Conservation (phyloP, 1,140 invertebrate species). For the Drosophila arizonae region DNA sequence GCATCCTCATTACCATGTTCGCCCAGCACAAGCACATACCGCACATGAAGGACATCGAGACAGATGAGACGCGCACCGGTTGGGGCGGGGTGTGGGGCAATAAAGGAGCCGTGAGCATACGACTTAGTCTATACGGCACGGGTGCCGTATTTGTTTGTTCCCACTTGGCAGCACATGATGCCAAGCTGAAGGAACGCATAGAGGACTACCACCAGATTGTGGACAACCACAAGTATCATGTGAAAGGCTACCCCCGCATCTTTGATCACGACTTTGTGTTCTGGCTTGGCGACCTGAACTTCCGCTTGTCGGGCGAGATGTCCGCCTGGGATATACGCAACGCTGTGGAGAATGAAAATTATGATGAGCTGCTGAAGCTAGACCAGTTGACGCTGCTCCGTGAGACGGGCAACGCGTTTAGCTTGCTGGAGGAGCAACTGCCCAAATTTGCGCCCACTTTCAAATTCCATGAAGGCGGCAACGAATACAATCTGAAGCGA, state of each 20-base stretch:
- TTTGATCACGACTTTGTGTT: conserved; percentile 97
- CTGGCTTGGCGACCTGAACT: conserved; percentile 98
- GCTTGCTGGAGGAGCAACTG: conserved; percentile 88
- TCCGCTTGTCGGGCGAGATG: conserved; percentile 88
- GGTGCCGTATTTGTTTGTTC: conserved; percentile 94
- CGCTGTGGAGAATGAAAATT: conserved; percentile 87
- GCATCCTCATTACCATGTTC: conserved; percentile 90
- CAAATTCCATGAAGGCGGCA: conserved; percentile 89
- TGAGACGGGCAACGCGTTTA: conserved; percentile 89
- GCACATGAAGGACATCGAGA: conserved; percentile 91
- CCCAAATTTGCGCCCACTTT: conserved; percentile 94
- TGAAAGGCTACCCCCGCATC: conserved; percentile 89
- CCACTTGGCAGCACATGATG: conserved; percentile 94
- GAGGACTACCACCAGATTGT: conserved; percentile 94
- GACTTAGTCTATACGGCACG: conserved; percentile 92
- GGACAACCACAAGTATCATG: conserved; percentile 87
- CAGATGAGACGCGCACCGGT: conserved; percentile 93
- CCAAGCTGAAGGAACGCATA: conserved; percentile 90
- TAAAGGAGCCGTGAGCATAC: conserved; percentile 95
- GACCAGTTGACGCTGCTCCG: conserved; percentile 90
- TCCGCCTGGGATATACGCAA: conserved; percentile 88
- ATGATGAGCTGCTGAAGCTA: conserved; percentile 86
- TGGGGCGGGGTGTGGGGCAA: conserved; percentile 93
- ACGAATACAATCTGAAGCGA: conserved; percentile 91
- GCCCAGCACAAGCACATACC: conserved; percentile 90